These are phyloP conservation scores for Caloenas nicobarica DNA, from an alignment of 2,113 vertebrate species.

Conservation along the genomic window DNA sequence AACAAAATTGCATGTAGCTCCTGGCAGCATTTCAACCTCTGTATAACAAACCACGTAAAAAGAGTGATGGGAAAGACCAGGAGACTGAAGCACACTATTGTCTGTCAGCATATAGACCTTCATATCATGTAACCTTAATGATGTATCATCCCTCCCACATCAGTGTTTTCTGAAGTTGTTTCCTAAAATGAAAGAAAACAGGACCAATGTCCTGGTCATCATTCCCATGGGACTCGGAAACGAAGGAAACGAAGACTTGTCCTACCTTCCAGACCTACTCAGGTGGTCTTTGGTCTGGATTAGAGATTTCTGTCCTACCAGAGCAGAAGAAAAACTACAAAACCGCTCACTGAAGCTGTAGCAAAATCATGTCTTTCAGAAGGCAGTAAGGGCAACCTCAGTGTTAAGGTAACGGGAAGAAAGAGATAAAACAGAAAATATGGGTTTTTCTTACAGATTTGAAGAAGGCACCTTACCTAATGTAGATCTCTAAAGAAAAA, in stretches of 20 bases:
- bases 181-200: not conserved
- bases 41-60: not conserved
- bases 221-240: not conserved
- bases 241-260: not conserved
- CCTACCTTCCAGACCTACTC: not conserved
- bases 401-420: not conserved
- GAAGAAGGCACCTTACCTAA: not conserved
- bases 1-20: not conserved
- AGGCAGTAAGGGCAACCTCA: not conserved
- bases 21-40: not conserved
- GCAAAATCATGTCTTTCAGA: not conserved
- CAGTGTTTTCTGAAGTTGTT: not conserved
- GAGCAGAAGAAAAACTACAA: not conserved
- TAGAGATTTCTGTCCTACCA: not conserved
- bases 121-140: not conserved
- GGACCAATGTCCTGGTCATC: accelerated
- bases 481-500: not conserved
- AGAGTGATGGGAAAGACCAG: not conserved
- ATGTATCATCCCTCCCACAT: not conserved
- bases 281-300: not conserved
- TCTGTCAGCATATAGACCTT: not conserved
- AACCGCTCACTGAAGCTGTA: not conserved
- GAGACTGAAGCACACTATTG: not conserved
- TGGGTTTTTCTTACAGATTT: accelerated
- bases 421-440: not conserved